Percentiles rank a stretch among this genome's conserved stretches.
Conservation (phyloP, 1,140 invertebrate species). For the Drosophila obscura region DNA sequence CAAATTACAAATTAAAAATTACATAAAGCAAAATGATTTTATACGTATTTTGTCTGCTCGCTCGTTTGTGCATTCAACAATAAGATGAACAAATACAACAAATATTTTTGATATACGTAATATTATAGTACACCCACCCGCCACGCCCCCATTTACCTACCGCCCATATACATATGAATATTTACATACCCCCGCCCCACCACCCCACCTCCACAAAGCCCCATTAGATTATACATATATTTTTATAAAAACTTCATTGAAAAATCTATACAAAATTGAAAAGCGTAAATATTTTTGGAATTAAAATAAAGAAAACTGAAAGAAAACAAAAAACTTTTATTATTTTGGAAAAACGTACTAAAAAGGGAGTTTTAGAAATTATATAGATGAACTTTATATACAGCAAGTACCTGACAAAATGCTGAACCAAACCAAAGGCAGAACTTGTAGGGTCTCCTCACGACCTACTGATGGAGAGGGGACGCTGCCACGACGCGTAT, state of each 20-base stretch:
- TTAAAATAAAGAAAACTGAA: conserved; percentile 40
- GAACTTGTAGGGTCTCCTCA: too few relatives aligned
- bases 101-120: conserved; percentile 5
- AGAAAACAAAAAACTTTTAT: not conserved
- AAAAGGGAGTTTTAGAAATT: too few relatives aligned
- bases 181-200: not conserved
- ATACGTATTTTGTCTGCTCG: not conserved
- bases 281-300: conserved; percentile 33
- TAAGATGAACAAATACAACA: conserved; percentile 5
- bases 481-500: too few relatives aligned
- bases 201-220: too few relatives aligned
- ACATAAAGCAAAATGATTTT: conserved; percentile 19
- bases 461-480: too few relatives aligned
- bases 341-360: too few relatives aligned
- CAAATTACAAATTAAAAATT: too few relatives aligned
- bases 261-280: conserved; percentile 59
- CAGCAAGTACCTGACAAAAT: too few relatives aligned
- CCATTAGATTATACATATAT: conserved; percentile 22
- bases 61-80: not conserved
- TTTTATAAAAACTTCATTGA: conserved; percentile 36
- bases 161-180: conserved; percentile 1
- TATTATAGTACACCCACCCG: too few relatives aligned
- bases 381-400: too few relatives aligned
- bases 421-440: too few relatives aligned
- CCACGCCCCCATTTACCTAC: too few relatives aligned